phyloP scores from a whole-genome alignment of 2,113 vertebrate species.

The Pygoscelis adeliae region DNA sequence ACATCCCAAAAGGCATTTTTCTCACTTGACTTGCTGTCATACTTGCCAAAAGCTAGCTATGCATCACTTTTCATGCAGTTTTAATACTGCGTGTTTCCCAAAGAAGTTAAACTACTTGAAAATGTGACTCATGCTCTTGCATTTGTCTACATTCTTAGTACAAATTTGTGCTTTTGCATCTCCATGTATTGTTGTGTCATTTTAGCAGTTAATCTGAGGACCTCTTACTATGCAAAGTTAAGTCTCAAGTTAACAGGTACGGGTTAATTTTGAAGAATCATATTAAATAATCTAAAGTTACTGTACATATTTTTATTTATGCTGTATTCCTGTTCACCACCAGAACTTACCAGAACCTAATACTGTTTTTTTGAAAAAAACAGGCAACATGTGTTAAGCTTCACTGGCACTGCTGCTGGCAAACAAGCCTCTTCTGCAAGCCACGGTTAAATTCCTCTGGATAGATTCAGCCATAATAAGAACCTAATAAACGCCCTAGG shows the following conservation, averaged over 20 bases:
- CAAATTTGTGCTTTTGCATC: background rate
- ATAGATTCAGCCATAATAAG: background rate
- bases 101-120: background rate
- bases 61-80: background rate
- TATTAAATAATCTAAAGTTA: background rate
- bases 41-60: background rate
- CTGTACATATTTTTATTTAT: slow-evolving; percentile 7
- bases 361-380: background rate
- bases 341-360: background rate
- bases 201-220: background rate
- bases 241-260: background rate
- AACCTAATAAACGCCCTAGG: background rate
- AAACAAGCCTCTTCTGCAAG: background rate
- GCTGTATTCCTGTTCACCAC: background rate
- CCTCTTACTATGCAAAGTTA: background rate
- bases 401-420: background rate
- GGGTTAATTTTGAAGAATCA: background rate
- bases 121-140: background rate
- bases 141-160: background rate
- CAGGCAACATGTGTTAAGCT: background rate
- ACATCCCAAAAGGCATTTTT: background rate
- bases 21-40: background rate
- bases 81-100: background rate
- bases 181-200: background rate
- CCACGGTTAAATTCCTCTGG: background rate